Evolutionary conservation across 2,113 vertebrate species (phyloP), one percentile per base, ranked within the genome.

Genomic region (Irena cyanogastra): DNA sequence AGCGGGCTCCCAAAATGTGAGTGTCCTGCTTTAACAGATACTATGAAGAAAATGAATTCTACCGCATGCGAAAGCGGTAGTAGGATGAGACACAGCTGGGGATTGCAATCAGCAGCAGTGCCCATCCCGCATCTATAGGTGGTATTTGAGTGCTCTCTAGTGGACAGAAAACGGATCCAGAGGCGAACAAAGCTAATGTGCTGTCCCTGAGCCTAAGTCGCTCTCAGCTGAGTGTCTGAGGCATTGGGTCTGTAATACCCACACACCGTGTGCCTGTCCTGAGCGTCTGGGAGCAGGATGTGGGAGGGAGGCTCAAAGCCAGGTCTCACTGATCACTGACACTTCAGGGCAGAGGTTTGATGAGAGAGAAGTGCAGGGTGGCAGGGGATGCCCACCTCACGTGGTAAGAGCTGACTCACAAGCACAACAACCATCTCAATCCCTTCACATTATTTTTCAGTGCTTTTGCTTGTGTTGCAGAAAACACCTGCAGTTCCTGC

Each of bases 121-220:
- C 35, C n/a, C 1, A 0, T n/a, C 28, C 44, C 2, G 6, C 3
- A 1, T 35, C 35, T 12, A 9, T 49, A 27, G 57, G 21, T 33
- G 66, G 88, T 78, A 18, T 65, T 65, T 57, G 92, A 88, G 85
- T 90, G 94, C 96, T 82, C 95, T 96, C 96, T 97, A 95, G 93
- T 57, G 96, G 95, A 42, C 76, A 92, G 56, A 90, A 56, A 86
- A 37, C 5, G 8, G 28, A 33, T 80, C 31, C 71, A 26, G 64
- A 75, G 16, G 24, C 23, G n/a, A 90, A n/a, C 42, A n/a, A 6
- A 18, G 20, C 28, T 30, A 22, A 50, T 49, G 30, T 10, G 7
- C 14, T 6, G 23, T 3, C 13, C 30, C 26, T 17, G 50, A 76
- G 23, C 26, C 0, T 1, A 23, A 60, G 30, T 9, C 44, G 27